Conservation (phyloP, 2,113 vertebrate species). For the Centrocercus urophasianus region DNA sequence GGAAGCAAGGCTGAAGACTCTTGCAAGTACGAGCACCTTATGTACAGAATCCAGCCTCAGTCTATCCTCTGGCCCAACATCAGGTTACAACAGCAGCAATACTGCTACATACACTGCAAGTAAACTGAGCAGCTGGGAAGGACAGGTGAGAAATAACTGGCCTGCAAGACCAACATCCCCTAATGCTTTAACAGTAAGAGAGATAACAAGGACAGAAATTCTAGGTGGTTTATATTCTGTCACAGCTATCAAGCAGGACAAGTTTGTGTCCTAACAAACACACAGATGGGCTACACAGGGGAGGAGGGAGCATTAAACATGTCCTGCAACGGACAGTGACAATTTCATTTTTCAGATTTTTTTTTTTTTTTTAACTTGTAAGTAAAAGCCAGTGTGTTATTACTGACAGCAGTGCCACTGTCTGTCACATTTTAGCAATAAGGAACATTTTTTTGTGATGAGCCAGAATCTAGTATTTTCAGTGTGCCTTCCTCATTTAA, state of each 20-base stretch:
- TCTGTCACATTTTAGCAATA: neutral
- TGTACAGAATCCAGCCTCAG: constrained; percentile 90
- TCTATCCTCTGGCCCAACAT: constrained; percentile 92
- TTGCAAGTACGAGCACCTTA: constrained; percentile 87
- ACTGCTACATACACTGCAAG: constrained; percentile 74
- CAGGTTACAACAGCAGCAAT: constrained; percentile 94
- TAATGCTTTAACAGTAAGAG: neutral
- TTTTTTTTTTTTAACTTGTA: neutral
- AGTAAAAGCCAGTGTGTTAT: neutral
- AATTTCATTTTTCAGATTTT: neutral
- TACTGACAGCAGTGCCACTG: neutral
- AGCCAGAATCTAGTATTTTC: neutral
- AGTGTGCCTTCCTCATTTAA: neutral
- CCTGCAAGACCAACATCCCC: neutral
- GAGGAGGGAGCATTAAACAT: neutral
- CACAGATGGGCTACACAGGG: neutral
- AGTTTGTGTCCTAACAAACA: neutral
- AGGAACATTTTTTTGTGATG: neutral
- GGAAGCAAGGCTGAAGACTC: constrained; percentile 84
- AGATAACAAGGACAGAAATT: neutral
- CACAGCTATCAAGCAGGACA: neutral
- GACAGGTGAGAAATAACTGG: constrained; percentile 62
- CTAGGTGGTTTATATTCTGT: neutral
- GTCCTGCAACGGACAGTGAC: neutral
- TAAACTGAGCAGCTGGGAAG: constrained; percentile 74